Evolutionary conservation across 2,113 vertebrate genomes (phyloP).

Genomic region (Alexandromys fortis): DNA sequence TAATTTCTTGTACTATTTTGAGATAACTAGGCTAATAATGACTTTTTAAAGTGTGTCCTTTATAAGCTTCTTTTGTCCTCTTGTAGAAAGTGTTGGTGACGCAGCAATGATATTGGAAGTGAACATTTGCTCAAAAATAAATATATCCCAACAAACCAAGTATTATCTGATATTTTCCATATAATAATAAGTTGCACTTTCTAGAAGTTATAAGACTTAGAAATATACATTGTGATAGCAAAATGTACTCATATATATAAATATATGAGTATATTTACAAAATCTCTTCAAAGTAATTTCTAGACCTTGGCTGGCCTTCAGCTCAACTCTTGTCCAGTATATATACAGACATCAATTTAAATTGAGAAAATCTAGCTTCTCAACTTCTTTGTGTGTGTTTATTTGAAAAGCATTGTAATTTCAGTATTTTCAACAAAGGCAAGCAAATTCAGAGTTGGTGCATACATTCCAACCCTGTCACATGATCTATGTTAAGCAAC

Average conservation of each 20-base stretch:
- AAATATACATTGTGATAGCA: background rate
- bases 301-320: background rate
- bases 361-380: slow-evolving; percentile 28
- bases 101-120: slow-evolving; percentile 39
- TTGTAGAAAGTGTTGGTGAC: slow-evolving; percentile 11
- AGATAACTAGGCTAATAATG: slow-evolving; percentile 66
- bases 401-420: background rate
- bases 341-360: background rate
- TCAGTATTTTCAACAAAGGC: background rate
- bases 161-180: slow-evolving; percentile 35
- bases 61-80: background rate
- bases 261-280: background rate
- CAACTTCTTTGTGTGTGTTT: too few species aligned
- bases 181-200: background rate
- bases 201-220: background rate
- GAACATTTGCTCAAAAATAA: background rate
- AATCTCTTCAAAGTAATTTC: background rate
- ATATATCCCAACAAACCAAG: slow-evolving; percentile 42
- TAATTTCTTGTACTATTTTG: slow-evolving; percentile 75
- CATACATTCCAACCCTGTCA: background rate
- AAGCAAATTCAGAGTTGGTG: background rate
- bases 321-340: background rate
- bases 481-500: background rate
- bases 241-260: background rate
- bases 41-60: slow-evolving; percentile 65